Evolutionary conservation across 2,888 invertebrate species (phyloP).

Genomic region (Folsomia manolachei): DNA sequence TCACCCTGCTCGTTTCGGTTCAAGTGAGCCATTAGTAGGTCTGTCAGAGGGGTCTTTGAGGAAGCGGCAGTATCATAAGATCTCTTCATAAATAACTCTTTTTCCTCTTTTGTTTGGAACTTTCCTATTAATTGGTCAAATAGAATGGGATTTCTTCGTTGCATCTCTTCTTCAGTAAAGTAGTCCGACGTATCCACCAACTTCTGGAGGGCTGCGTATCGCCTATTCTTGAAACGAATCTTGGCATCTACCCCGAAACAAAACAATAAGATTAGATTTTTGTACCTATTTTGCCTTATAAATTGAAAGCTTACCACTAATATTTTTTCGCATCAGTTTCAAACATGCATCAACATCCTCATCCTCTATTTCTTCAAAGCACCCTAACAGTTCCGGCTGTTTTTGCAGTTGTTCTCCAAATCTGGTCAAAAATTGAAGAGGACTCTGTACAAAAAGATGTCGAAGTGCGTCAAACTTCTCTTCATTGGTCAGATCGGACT

Average conservation of each 20-base stretch:
- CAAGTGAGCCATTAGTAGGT: slow-evolving; percentile 75
- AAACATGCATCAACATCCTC: slow-evolving; percentile 62
- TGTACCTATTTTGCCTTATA: too few relatives aligned
- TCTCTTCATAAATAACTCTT: slow-evolving; percentile 54
- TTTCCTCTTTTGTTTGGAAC: slow-evolving; percentile 75
- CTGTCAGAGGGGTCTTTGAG: slow-evolving; percentile 43
- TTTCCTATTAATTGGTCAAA: slow-evolving; percentile 88
- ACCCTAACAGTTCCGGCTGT: slow-evolving; percentile 64
- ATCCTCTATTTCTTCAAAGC: slow-evolving; percentile 60
- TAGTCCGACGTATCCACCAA: slow-evolving; percentile 69
- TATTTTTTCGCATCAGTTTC: slow-evolving; percentile 60
- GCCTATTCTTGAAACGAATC: slow-evolving; percentile 63
- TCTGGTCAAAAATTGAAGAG: slow-evolving; percentile 69
- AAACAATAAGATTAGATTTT: too few relatives aligned
- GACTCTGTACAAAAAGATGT: slow-evolving; percentile 65
- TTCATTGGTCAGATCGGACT: slow-evolving; percentile 66
- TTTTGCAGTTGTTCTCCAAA: slow-evolving; percentile 72
- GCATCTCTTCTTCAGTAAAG: slow-evolving; percentile 91
- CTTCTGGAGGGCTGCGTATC: slow-evolving; percentile 76
- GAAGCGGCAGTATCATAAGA: slow-evolving; percentile 30
- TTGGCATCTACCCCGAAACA: slow-evolving; percentile 20
- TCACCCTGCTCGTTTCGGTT: slow-evolving; percentile 66
- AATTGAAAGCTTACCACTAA: slow-evolving; percentile 29
- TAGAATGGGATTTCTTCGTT: slow-evolving; percentile 80
- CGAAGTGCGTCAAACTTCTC: slow-evolving; percentile 71